These are phyloP conservation scores for Agapornis roseicollis DNA, from an alignment of 2,113 vertebrate genomes.

Conservation along the genomic window DNA sequence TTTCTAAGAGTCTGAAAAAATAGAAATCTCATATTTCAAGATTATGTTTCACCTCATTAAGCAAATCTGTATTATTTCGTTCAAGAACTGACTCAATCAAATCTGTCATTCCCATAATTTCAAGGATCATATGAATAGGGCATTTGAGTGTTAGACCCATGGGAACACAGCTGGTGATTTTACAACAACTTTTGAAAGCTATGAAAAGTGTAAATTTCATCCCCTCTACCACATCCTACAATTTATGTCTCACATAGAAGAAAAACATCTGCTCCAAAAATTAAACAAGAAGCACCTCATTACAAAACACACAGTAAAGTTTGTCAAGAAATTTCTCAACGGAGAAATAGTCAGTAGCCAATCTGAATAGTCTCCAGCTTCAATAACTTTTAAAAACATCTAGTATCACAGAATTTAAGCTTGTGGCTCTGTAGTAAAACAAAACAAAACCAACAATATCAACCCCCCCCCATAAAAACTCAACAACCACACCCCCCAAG, in stretches of 20 bases:
- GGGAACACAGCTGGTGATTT: conserved; percentile 37
- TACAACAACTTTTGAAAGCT: not conserved
- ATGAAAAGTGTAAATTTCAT: not conserved
- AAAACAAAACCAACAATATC: not conserved
- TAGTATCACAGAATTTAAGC: not conserved
- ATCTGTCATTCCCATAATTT: not conserved
- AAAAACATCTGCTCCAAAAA: conserved; percentile 27
- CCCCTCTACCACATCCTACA: not conserved
- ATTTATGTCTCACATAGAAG: not conserved
- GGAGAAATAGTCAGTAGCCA: not conserved
- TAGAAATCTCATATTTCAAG: not conserved
- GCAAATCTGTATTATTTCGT: not conserved
- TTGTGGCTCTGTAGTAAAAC: not conserved
- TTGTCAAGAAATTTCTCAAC: not conserved
- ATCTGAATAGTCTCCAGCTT: not conserved
- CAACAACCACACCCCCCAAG: not conserved
- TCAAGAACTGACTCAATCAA: not conserved
- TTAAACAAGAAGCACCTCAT: not conserved
- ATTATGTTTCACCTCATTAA: conserved; percentile 32
- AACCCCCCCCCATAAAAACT: not conserved
- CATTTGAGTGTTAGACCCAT: not conserved
- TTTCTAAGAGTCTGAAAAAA: not conserved
- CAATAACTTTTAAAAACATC: not conserved
- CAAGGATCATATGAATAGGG: not conserved
- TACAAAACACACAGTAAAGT: not conserved